Percentiles rank a stretch among this genome's conserved stretches.
These are phyloP conservation scores for Drosophila fungiperda DNA, from an alignment of 2,888 invertebrate species.

Conservation along the genomic window DNA sequence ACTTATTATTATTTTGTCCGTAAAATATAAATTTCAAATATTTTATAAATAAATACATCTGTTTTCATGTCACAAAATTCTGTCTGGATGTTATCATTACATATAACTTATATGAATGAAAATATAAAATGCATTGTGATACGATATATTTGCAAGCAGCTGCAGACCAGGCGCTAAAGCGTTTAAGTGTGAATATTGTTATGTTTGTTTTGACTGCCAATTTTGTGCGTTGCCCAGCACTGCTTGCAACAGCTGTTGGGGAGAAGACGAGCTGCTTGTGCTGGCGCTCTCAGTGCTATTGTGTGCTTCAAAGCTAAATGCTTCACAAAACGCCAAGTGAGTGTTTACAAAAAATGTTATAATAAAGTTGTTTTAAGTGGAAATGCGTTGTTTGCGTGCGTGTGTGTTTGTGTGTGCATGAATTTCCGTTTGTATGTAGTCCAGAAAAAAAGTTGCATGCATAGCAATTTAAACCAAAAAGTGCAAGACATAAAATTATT, in stretches of 20 bases:
- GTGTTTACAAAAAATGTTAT: conserved; percentile 53
- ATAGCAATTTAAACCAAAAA: conserved; percentile 63
- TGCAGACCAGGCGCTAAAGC: conserved; percentile 9
- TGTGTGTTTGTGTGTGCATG: conserved; percentile 12
- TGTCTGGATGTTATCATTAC: neutral
- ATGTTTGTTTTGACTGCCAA: conserved; percentile 57
- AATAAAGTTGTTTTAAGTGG: conserved; percentile 52
- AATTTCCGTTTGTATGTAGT: conserved; percentile 16
- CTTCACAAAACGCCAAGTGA: conserved; percentile 39
- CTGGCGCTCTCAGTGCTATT: conserved; percentile 50
- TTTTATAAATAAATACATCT: neutral
- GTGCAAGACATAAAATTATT: conserved; percentile 63
- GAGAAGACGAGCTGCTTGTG: conserved; percentile 24
- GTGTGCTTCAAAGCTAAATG: conserved; percentile 46
- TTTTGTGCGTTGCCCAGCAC: conserved; percentile 46
- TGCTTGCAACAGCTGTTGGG: conserved; percentile 53
- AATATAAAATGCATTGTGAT: neutral
- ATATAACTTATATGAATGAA: neutral
- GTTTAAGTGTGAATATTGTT: conserved; percentile 24
- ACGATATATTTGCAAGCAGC: conserved; percentile 34
- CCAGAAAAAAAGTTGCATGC: conserved; percentile 66
- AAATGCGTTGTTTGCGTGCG: conserved; percentile 22
- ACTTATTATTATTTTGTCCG: neutral
- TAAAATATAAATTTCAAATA: neutral
- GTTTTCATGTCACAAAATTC: neutral